Evolutionary conservation across 2,888 invertebrate species (phyloP), one percentile per base, ranked within the genome.

Genomic region (Cylindroiulus punctatus): DNA sequence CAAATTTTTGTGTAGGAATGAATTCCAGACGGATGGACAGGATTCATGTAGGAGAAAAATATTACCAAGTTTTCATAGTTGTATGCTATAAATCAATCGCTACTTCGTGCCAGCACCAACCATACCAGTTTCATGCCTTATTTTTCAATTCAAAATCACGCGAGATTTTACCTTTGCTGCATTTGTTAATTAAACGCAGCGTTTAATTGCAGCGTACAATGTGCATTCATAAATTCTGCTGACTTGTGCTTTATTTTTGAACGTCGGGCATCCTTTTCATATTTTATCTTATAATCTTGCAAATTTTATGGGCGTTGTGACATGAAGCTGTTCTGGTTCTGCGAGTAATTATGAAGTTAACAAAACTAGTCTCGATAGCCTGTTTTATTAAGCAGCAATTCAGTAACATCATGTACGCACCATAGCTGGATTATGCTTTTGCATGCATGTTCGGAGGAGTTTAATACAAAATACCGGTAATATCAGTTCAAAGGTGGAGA

Each of bases 281-380:
- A n/a, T n/a, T 65, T 65, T 65, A 65, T 65, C 65, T 65, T 8
- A 65, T n/a, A 65, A 65, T 65, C 65, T 65, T 65, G 1, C 65
- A 65, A 65, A 22, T 65, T 65, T 65, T 65, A 65, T 65, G 65
- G 65, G 65, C 65, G 65, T 65, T 65, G 26, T 65, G 65, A 65
- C 65, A 65, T 26, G 19, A 22, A 65, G 65, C 65, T 26, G 65
- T 65, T 65, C 65, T 65, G 65, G 65, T 65, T 65, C 65, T 65
- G 5, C 12, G 26, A 65, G 65, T 26, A 10, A 65, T 26, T n/a
- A 65, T 26, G n/a, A 65, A 22, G 22, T 65, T 65, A 26, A 65
- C 0, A 1, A 10, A 47, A 47, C 47, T 47, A 26, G 22, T 65
- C 26, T 26, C 26, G 26, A 65, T 65, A 65, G 22, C 65, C 26